Evolutionary conservation across 2,113 vertebrate species (phyloP), one percentile per base, ranked within the genome.

Genomic region (Gymnogyps californianus): DNA sequence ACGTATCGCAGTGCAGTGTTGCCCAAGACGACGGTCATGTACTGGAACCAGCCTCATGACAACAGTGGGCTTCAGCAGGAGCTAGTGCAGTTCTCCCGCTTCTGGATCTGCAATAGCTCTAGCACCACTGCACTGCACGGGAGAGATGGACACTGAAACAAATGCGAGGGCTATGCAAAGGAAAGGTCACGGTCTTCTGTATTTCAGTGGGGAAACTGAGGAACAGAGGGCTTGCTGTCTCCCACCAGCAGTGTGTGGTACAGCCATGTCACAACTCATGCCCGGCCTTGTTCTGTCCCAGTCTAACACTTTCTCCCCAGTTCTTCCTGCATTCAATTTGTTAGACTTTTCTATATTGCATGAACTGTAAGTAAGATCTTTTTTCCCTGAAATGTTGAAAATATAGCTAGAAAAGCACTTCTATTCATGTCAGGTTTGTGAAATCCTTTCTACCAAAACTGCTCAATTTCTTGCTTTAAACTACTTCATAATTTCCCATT

Each of bases 391-490:
- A 85, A 89, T 58, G 34, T 7, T 87, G 87, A 95, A 92, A 87
- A 89, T 79, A 19, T 5, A 93, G 80, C 70, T 49, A 82, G 61
- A 89, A 82, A 84, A 55, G 51, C 49, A 66, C 42, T 91, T 89
- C 44, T 62, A 61, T 61, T 91, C 70, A 54, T 25, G 78, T 80
- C 51, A 77, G 87, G 29, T 74, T 88, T 81, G 83, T 72, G 58
- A 97, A 96, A 95, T 58, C n/a, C 61, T 91, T 87, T 82, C 83
- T 64, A 85, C 54, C 49, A 67, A 95, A 96, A 59, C 74, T 0
- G 3, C 34, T 95, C 87, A 57, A 85, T 93, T 94, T 96, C 78
- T 96, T 97, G 90, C 87, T 95, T 96, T 96, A 90, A 93, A 93
- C 78, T 69, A 80, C 78, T 95, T 96, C 42, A 31, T 79, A 70